phyloP scores from a whole-genome alignment of 2,888 invertebrate genomes.

The Argyresthia albistria region DNA sequence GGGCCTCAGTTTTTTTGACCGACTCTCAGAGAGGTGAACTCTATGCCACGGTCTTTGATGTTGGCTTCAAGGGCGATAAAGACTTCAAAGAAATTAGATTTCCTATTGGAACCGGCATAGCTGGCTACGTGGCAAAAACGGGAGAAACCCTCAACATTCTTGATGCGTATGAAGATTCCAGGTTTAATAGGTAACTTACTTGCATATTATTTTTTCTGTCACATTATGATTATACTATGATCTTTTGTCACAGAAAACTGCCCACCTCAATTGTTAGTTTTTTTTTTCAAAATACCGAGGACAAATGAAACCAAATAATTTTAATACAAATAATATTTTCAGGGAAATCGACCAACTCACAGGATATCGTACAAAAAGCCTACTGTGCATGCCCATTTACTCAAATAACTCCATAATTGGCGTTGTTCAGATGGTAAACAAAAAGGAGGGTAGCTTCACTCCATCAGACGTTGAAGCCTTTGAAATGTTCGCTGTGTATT shows the following conservation, averaged over 20 bases:
- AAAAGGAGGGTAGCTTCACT: conserved; percentile 65
- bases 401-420: conserved; percentile 84
- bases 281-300: no score
- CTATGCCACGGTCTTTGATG: conserved; percentile 87
- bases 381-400: conserved; percentile 91
- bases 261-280: no score
- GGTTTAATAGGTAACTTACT: conserved; percentile 75
- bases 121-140: conserved; percentile 85
- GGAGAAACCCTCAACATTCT: conserved; percentile 85
- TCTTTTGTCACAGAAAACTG: not conserved
- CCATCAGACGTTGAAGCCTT: conserved; percentile 85
- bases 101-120: conserved; percentile 84
- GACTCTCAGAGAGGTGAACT: conserved; percentile 81
- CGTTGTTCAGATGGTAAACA: conserved; percentile 91
- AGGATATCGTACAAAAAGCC: conserved; percentile 79
- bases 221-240: not conserved
- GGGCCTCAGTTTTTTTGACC: conserved; percentile 87
- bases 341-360: conserved; percentile 78
- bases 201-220: not conserved
- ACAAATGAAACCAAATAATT: no score
- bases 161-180: conserved; percentile 84
- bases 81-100: conserved; percentile 73
- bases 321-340: conserved; percentile 8
- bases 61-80: conserved; percentile 37
- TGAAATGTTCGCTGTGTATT: conserved; percentile 88